These are phyloP conservation scores for Erebia aethiops DNA, from an alignment of 2,888 invertebrate species.

Conservation along the genomic window DNA sequence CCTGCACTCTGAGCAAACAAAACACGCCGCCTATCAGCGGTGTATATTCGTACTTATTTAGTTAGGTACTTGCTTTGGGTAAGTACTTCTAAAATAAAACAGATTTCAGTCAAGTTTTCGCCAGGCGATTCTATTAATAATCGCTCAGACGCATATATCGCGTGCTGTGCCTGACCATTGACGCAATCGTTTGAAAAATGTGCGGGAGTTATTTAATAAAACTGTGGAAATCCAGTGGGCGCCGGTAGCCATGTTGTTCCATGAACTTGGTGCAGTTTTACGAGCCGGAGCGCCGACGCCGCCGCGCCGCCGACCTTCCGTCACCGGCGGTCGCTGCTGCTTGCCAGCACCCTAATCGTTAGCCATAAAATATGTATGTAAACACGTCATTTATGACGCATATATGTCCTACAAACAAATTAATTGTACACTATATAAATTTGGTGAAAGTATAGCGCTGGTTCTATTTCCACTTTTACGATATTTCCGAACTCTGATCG, in stretches of 20 bases:
- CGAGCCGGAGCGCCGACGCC: constrained; percentile 34
- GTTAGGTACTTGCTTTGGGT: constrained; percentile 69
- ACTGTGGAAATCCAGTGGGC: constrained; percentile 67
- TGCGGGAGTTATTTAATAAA: constrained; percentile 74
- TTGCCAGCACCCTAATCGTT: constrained; percentile 40
- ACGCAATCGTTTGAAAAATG: constrained; percentile 80
- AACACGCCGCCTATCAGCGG: constrained; percentile 60
- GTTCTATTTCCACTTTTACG: not conserved
- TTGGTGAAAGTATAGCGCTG: constrained; percentile 3
- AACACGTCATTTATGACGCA: constrained; percentile 37
- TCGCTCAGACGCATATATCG: constrained; percentile 72
- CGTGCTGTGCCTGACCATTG: constrained; percentile 74
- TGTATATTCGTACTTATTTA: constrained; percentile 72
- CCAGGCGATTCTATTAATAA: constrained; percentile 76
- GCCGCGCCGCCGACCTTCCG: constrained; percentile 38
- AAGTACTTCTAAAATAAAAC: constrained; percentile 73
- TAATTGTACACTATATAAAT: constrained; percentile 14
- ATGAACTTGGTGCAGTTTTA: constrained; percentile 66
- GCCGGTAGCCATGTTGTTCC: constrained; percentile 58
- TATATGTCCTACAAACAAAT: constrained; percentile 24
- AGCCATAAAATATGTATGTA: constrained; percentile 40
- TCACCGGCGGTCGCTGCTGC: constrained; percentile 36
- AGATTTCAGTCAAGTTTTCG: constrained; percentile 74
- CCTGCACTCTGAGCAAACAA: constrained; percentile 61
- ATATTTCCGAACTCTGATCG: no score